Base-by-base conservation (phyloP, 2,888 invertebrate genomes). In the Uropetala carovei region DNA sequence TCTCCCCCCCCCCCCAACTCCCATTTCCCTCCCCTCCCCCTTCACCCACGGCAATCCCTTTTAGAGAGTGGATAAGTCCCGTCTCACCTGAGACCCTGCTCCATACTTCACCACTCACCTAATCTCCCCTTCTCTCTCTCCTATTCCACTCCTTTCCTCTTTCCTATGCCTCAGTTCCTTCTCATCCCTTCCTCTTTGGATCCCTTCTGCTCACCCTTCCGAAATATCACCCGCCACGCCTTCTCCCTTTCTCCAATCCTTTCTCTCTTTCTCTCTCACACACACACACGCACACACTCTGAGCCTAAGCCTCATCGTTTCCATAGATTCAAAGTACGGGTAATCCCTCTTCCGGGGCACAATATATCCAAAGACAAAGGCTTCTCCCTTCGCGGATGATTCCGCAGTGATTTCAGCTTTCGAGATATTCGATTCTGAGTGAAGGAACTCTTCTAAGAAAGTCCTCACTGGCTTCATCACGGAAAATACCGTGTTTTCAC, bases 21-120 rank as follows among this genome's bases (percentile, higher is more conserved):
- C 56, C 16, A 56, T 56, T 13, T 16, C 82, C 27, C 11, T 7
- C 59, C n/a, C 30, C 13, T 11, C 57, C 13, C 16, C 86, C 9
- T 30, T 43, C 89, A 89, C 89, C 89, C 64, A 18, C n/a, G 18
- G 64, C 89, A 89, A 89, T 89, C 89, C 89, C 89, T 68, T 89
- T 89, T n/a, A 22, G 64, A 89, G 89, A 64, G 58, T 64, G 64
- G 64, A 43, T 43, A 89, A 64, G 89, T 89, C 68, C 68, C n/a
- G 16, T 64, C 89, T 89, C 89, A 89, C 89, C 89, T 89, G 89
- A 89, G 64, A 64, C 86, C 86, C 43, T 43, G 60, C 89, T 56
- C 89, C 89, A 89, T 89, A 89, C 60, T 89, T 89, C 89, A 89
- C 89, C 89, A 89, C 89, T 64, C 89, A 89, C 89, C 89, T 89